These are phyloP conservation scores for Habroteleia sp. DNA, from an alignment of 2,888 invertebrate genomes.

Conservation along the genomic window DNA sequence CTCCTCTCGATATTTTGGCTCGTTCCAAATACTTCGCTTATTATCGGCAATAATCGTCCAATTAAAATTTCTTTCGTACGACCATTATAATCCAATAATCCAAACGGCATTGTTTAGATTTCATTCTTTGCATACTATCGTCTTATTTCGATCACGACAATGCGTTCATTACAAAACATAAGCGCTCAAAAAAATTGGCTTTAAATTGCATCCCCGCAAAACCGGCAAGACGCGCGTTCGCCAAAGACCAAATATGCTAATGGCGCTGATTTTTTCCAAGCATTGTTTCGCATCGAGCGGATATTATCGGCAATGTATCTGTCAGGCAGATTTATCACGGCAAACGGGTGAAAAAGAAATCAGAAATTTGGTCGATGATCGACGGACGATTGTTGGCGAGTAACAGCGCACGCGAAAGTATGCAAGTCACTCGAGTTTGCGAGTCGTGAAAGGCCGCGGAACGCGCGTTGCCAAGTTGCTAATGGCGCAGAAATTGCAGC, in stretches of 20 bases:
- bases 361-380: slow-evolving; percentile 46
- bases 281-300: slow-evolving; percentile 26
- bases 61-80: no score
- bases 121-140: no score
- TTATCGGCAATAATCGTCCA: no score
- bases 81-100: no score
- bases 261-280: slow-evolving; percentile 20
- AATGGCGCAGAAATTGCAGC: slow-evolving; percentile 31
- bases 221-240: no score
- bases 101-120: no score
- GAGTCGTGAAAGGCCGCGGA: slow-evolving; percentile 46
- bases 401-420: slow-evolving; percentile 32
- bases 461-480: slow-evolving; percentile 35
- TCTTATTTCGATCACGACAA: no score
- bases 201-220: no score
- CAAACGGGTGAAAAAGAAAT: slow-evolving; percentile 29
- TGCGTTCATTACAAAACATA: no score
- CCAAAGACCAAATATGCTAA: slow-evolving; percentile 23
- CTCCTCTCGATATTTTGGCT: no score
- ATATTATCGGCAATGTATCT: slow-evolving; percentile 33
- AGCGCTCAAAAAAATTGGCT: no score
- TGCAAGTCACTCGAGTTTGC: slow-evolving; percentile 30
- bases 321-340: slow-evolving; percentile 43
- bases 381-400: slow-evolving; percentile 30
- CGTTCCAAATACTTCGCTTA: no score